These are phyloP conservation scores for Clivina fossor DNA, from an alignment of 2,888 invertebrate species.

Conservation along the genomic window DNA sequence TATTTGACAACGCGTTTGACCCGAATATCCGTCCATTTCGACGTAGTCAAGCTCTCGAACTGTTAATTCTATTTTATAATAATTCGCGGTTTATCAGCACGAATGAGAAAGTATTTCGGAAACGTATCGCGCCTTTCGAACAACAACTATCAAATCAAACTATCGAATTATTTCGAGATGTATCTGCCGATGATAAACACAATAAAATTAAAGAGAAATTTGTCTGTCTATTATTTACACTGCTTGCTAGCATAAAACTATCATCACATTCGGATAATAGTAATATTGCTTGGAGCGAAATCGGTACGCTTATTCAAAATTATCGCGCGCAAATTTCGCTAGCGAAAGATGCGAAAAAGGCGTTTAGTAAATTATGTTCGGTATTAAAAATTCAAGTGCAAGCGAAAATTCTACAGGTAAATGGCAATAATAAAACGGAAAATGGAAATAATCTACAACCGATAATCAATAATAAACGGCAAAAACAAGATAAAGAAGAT, in stretches of 20 bases:
- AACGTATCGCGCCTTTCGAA: constrained; percentile 55
- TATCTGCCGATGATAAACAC: constrained; percentile 48
- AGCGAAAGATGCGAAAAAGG: constrained; percentile 53
- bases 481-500: no score
- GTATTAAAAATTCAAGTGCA: constrained; percentile 50
- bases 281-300: constrained; percentile 52
- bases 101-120: constrained; percentile 51
- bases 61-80: constrained; percentile 66
- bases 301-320: constrained; percentile 49
- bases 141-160: constrained; percentile 54
- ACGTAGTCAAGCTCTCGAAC: constrained; percentile 67
- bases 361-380: constrained; percentile 54
- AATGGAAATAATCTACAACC: no score
- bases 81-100: constrained; percentile 56
- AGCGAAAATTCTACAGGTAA: no score
- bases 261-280: constrained; percentile 47
- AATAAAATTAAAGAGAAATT: constrained; percentile 61
- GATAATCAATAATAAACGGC: no score
- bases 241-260: constrained; percentile 57
- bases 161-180: constrained; percentile 50
- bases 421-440: no score
- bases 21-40: constrained; percentile 64
- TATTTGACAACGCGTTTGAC: constrained; percentile 64
- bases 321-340: constrained; percentile 51
- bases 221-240: constrained; percentile 57